Evolutionary conservation across 2,797 vertebrate genomes (phyloP).

Genomic region (Poecile montanus): DNA sequence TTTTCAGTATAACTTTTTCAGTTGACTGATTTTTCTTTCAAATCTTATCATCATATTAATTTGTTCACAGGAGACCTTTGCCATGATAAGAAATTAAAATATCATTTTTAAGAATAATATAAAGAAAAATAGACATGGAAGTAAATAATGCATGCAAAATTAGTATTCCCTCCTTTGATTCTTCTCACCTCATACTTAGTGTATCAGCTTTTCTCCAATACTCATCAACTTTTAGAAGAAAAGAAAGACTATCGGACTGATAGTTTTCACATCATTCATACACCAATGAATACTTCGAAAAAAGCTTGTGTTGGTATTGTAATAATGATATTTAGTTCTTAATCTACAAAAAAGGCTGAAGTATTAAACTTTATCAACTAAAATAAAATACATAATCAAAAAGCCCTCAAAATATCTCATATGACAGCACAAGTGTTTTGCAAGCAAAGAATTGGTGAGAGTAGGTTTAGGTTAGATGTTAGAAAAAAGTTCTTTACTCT

Average conservation of each 20-base stretch:
- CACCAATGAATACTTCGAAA: not conserved
- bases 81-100: not conserved
- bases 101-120: not conserved
- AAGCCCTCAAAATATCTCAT: not conserved
- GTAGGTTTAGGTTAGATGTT: not conserved
- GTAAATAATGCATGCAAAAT: not conserved
- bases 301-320: not conserved
- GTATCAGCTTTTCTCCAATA: not conserved
- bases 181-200: not conserved
- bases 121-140: not conserved
- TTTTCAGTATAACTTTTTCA: not conserved
- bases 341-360: not conserved
- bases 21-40: not conserved
- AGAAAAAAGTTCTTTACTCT: not conserved
- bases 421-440: not conserved
- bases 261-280: not conserved
- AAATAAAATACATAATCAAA: not conserved
- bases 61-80: not conserved
- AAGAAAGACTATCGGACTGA: not conserved
- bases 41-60: not conserved
- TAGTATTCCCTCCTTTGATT: not conserved
- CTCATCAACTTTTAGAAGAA: not conserved
- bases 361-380: not conserved
- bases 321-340: not conserved
- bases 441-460: not conserved